phyloP scores from a whole-genome alignment of 1,140 invertebrate species.

The Steinernema khuongi region DNA sequence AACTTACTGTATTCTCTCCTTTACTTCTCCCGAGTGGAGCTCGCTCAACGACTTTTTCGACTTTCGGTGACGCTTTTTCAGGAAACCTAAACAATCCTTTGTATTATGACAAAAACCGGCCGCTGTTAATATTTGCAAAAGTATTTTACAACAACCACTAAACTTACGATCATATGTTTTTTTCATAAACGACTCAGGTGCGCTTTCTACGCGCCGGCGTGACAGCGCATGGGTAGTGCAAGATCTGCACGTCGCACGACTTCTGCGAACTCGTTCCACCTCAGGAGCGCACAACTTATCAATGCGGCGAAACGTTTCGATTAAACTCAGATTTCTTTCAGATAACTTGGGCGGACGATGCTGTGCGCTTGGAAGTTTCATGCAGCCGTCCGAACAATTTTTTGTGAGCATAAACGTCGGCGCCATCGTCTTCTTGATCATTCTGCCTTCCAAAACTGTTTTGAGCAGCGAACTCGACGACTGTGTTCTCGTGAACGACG shows the following conservation, averaged over 20 bases:
- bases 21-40: constrained; percentile 13
- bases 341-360: background rate
- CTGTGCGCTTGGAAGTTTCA: background rate
- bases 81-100: constrained; percentile 24
- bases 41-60: constrained; percentile 47
- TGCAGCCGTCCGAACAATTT: background rate
- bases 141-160: background rate
- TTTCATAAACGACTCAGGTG: constrained; percentile 7
- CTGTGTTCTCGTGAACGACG: background rate
- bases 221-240: background rate
- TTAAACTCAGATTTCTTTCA: background rate
- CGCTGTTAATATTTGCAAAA: too few relatives aligned
- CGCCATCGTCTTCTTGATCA: background rate
- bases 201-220: background rate
- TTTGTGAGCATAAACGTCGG: background rate
- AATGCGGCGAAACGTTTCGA: constrained; percentile 9
- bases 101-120: too few relatives aligned
- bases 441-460: background rate
- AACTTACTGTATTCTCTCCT: constrained; percentile 29
- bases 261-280: constrained; percentile 11
- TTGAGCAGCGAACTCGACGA: background rate
- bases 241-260: background rate
- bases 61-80: constrained; percentile 44
- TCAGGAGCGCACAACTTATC: constrained; percentile 1
- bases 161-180: constrained; percentile 9